Base-by-base conservation (phyloP, 2,113 vertebrate species). In the Osmerus eperlanus region DNA sequence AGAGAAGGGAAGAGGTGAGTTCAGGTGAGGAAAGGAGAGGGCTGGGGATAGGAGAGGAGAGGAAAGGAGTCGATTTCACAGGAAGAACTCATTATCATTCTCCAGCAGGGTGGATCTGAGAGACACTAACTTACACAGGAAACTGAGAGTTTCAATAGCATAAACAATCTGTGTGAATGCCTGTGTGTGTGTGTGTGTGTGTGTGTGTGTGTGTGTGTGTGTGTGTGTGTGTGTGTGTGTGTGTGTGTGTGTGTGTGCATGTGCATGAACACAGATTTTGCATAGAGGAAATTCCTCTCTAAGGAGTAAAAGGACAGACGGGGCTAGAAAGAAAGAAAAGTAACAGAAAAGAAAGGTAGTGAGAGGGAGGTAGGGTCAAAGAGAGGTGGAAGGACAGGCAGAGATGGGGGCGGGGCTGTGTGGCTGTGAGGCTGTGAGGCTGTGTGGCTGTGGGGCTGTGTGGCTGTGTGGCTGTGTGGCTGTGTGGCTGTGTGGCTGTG, bases 81-180 rank as follows among this genome's bases (percentile, higher is more conserved):
- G 88, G 88, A 89, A 87, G 62, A 64, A 77, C 76, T 78, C 61
- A 32, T 88, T 88, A 89, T 81, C 88, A 70, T 85, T 87, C 83
- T 84, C 73, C n/a, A 73, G 67, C 65, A 78, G 81, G 86, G 85
- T 74, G 85, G 86, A 80, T 82, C 86, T 67, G 77, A 68, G 68
- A 41, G 58, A 64, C n/a, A 64, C 56, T 32, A 56, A 62, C 16
- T 67, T 65, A 74, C 75, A 77, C 85, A 81, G 87, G 84, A 88
- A 80, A 80, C 14, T 15, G 11, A 62, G 28, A 19, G 3, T 47
- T 16, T 61, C 23, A n/a, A 25, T 15, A 47, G 16, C 16, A 51
- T 58, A 70, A 70, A 58, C 28, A 56, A 8, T 67, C n/a, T 67
- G 65, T 52, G 65, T 19, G 41, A 12, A 3, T 36, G 32, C 3